Base-by-base conservation (phyloP, 2,797 vertebrate species). In the Aythya fuligula region DNA sequence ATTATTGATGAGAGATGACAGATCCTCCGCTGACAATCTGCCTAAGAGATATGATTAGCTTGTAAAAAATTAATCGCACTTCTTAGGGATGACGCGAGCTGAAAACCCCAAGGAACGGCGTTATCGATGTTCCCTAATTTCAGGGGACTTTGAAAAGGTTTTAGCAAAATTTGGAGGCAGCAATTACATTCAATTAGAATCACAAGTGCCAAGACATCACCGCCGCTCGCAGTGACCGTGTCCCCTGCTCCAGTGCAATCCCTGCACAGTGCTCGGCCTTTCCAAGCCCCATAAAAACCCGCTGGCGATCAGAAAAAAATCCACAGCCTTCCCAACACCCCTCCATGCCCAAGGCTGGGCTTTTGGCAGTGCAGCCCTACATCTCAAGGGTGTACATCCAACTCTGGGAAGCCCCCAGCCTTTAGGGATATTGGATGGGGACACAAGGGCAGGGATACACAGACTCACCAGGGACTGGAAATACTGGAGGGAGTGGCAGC, bases 1-100 rank as follows among this genome's bases (percentile, higher is more conserved):
- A 98, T 98, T 98, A 98, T 98, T 98, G 98, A 98, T 98, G 97
- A 97, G 97, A 67, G 93, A 92, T 96, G 98, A 97, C 93, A 95
- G 96, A 95, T 87, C 95, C 70, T 61, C 34, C 9, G 83, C 97
- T 97, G 97, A 97, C 98, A 97, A 95, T 96, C 98, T 97, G 97
- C 97, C 94, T 85, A 38, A 95, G 96, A 97, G 97, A 98, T 82
- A 97, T 96, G 98, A 98, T 98, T 97, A 98, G 97, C 96, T 97
- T 75, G 85, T 97, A 87, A 97, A 98, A 97, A 97, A 98, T 98
- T 98, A 97, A 98, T 98, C 89, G 53, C 65, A 13, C 38, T 96
- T 84, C 96, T 96, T 62, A 24, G 93, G 97, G 96, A 94, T 95
- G 96, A 97, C 58, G 87, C 41, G 71, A 83, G 95, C 56, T 86